Conservation (phyloP, 2,888 invertebrate genomes). For the Dryadula phaetusa region DNA sequence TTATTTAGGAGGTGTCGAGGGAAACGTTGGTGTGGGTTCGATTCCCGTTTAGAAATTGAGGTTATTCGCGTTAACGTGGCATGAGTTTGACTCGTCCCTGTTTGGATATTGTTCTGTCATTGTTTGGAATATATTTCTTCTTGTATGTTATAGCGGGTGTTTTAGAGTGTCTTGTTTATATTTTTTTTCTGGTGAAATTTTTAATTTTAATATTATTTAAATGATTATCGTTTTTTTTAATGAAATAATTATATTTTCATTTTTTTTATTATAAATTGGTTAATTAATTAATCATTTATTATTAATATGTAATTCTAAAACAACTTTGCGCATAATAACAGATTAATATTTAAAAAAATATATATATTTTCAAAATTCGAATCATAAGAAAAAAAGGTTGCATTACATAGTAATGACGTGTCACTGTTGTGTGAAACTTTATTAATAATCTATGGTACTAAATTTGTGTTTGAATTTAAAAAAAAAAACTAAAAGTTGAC, state of each 20-base stretch:
- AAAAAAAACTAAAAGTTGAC: slow-evolving; percentile 19
- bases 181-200: no score
- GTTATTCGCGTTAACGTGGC: neutral
- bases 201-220: no score
- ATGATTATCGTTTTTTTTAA: no score
- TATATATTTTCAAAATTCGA: neutral
- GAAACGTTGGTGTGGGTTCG: neutral
- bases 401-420: slow-evolving; percentile 21
- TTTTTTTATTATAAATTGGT: no score
- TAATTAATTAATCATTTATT: no score
- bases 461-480: slow-evolving; percentile 4
- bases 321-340: neutral
- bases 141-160: neutral
- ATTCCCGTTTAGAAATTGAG: neutral
- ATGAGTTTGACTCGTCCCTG: slow-evolving; percentile 6
- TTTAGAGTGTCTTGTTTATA: neutral
- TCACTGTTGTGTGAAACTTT: slow-evolving; percentile 1
- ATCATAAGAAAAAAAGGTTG: neutral
- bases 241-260: no score
- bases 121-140: neutral
- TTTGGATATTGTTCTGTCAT: neutral
- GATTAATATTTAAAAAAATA: neutral
- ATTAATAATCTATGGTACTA: slow-evolving; percentile 5
- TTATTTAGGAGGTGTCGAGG: no score
- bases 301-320: neutral